Percentiles rank a stretch among this genome's conserved stretches.
Conservation (phyloP, 2,888 invertebrate species). For the Linhomoeus sp. region DNA sequence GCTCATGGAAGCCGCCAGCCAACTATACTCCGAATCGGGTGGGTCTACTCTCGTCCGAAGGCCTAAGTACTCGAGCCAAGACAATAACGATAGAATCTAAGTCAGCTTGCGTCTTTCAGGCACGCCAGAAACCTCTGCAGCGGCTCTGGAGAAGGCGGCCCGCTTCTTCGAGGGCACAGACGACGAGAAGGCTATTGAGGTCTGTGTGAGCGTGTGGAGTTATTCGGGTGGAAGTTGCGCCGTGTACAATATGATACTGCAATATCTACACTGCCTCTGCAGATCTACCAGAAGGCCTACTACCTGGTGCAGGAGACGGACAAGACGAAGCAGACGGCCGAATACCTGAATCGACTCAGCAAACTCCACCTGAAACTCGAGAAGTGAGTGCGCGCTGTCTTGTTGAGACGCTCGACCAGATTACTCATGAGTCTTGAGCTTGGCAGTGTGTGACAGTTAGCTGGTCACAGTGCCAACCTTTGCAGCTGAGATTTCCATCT, state of each 20-base stretch:
- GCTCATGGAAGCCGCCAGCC: constrained; percentile 54
- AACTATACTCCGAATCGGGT: constrained; percentile 36
- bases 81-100: too few species aligned
- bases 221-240: too few species aligned
- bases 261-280: too few species aligned
- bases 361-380: constrained; percentile 47
- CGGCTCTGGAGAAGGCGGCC: constrained; percentile 32
- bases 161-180: constrained; percentile 25
- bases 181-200: constrained; percentile 18
- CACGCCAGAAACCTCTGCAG: constrained; percentile 33
- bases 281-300: constrained; percentile 1
- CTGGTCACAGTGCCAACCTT: too few species aligned
- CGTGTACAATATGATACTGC: too few species aligned
- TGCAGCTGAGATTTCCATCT: too few species aligned
- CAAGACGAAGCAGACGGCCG: constrained; percentile 60
- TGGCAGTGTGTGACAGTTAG: too few species aligned
- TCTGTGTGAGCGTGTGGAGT: too few species aligned
- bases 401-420: too few species aligned
- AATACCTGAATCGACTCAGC: constrained; percentile 69
- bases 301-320: constrained; percentile 14
- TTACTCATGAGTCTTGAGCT: too few species aligned
- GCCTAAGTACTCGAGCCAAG: neutral
- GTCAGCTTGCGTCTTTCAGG: too few species aligned
- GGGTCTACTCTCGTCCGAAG: too few species aligned
- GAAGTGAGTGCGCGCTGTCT: neutral